These are phyloP conservation scores for Morpho achilles DNA, from an alignment of 2,888 invertebrate genomes.

Conservation along the genomic window DNA sequence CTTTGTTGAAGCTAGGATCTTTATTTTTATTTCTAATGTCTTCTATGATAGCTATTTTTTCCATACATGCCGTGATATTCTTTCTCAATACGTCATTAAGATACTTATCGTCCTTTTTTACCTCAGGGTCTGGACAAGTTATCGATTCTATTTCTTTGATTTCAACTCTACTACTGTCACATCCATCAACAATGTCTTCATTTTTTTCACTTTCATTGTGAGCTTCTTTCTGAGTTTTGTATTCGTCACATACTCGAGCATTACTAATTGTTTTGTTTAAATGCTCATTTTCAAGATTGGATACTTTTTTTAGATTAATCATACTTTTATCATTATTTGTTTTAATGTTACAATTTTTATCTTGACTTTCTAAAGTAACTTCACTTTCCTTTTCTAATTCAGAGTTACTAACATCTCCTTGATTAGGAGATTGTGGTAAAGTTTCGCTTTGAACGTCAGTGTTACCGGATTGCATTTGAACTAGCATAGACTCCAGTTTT, in stretches of 20 bases:
- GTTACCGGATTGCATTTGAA: slow-evolving; percentile 54
- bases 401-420: slow-evolving; percentile 17
- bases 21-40: slow-evolving; percentile 60
- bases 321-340: slow-evolving; percentile 40
- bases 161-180: slow-evolving; percentile 28
- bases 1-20: slow-evolving; percentile 44
- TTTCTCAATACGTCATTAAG: slow-evolving; percentile 59
- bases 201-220: slow-evolving; percentile 33
- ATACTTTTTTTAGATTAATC: slow-evolving; percentile 58
- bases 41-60: slow-evolving; percentile 67
- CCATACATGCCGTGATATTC: slow-evolving; percentile 67
- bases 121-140: slow-evolving; percentile 34
- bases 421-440: slow-evolving; percentile 25
- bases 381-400: slow-evolving; percentile 31
- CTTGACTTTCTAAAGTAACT: slow-evolving; percentile 33
- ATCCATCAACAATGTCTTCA: slow-evolving; percentile 28
- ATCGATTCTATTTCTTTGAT: slow-evolving; percentile 44
- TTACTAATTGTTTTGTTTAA: slow-evolving; percentile 59
- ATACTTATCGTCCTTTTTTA: slow-evolving; percentile 48
- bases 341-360: slow-evolving; percentile 42
- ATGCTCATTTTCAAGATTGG: slow-evolving; percentile 70
- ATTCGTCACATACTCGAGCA: slow-evolving; percentile 32
- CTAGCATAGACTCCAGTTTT: slow-evolving; percentile 80
- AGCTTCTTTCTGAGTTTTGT: slow-evolving; percentile 36
- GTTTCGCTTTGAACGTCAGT: slow-evolving; percentile 56